Evolutionary conservation across 2,797 vertebrate genomes (phyloP).

Genomic region (Cephalopachus bancanus): DNA sequence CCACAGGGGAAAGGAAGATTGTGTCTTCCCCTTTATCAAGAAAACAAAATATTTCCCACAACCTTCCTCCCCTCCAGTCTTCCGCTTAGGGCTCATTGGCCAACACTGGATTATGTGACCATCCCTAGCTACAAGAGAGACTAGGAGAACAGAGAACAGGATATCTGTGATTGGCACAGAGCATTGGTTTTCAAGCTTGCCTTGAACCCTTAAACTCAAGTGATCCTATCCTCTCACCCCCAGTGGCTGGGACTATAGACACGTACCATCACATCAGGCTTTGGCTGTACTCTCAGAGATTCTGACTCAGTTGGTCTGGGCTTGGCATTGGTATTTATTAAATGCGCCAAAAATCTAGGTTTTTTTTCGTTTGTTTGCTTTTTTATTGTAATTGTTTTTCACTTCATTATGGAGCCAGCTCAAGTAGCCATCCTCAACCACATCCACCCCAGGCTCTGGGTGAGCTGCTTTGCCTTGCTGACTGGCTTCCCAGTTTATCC

Average conservation of each 20-base stretch:
- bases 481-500: not conserved
- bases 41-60: slow-evolving; percentile 44
- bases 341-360: slow-evolving; percentile 38
- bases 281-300: slow-evolving; percentile 14
- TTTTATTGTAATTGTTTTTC: slow-evolving; percentile 31
- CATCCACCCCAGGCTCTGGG: not conserved
- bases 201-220: not conserved
- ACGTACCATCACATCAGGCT: rapidly evolving
- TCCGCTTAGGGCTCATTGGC: not conserved
- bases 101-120: not conserved
- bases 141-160: not conserved
- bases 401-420: not conserved
- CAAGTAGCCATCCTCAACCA: not conserved
- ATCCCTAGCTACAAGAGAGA: not conserved
- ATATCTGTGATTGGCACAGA: not conserved
- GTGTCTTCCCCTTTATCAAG: not conserved
- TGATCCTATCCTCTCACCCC: not conserved
- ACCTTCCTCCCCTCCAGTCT: not conserved
- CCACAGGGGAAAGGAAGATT: not conserved
- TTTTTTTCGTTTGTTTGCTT: not conserved
- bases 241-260: not conserved
- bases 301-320: slow-evolving; percentile 52
- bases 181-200: not conserved
- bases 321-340: slow-evolving; percentile 61
- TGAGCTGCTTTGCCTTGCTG: not conserved